Percentiles rank a stretch among this genome's conserved stretches.
Conservation (phyloP, 30 jellyfish, hydroid and myxozoan species). For the Rhopilema esculentum region DNA sequence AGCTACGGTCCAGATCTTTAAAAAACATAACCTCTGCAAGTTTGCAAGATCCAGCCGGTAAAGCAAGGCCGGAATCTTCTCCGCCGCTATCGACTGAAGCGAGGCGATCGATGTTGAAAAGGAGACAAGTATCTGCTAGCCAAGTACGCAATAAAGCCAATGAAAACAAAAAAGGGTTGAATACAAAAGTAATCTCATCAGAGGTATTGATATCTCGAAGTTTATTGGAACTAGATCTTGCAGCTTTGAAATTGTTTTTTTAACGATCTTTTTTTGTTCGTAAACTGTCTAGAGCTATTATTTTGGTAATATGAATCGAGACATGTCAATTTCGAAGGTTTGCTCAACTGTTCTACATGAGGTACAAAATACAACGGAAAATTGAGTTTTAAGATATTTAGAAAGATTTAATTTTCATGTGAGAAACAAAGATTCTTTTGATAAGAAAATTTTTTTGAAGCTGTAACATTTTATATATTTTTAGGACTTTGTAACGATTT, state of each 20-base stretch:
- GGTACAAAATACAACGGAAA: too few species aligned
- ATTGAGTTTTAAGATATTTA: too few species aligned
- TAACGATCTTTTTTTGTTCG: too few species aligned
- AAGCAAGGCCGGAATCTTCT: not conserved
- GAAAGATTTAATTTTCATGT: too few species aligned
- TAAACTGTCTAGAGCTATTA: too few species aligned
- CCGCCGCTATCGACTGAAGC: not conserved
- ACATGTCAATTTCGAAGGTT: too few species aligned
- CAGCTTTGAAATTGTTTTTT: not conserved
- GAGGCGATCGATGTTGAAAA: not conserved
- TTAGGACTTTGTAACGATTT: too few species aligned
- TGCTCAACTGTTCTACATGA: too few species aligned
- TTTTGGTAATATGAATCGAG: too few species aligned
- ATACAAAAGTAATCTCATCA: constrained; percentile 30
- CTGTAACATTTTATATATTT: too few species aligned
- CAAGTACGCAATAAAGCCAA: not conserved
- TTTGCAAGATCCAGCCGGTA: not conserved
- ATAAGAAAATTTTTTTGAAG: too few species aligned
- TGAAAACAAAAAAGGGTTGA: not conserved
- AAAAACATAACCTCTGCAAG: not conserved
- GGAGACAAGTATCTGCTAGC: constrained; percentile 52
- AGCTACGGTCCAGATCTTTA: not conserved
- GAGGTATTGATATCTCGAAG: constrained; percentile 26
- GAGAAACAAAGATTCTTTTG: too few species aligned
- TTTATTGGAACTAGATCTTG: not conserved